phyloP scores from a whole-genome alignment of 2,113 vertebrate species.

The Solenodon paradoxus region DNA sequence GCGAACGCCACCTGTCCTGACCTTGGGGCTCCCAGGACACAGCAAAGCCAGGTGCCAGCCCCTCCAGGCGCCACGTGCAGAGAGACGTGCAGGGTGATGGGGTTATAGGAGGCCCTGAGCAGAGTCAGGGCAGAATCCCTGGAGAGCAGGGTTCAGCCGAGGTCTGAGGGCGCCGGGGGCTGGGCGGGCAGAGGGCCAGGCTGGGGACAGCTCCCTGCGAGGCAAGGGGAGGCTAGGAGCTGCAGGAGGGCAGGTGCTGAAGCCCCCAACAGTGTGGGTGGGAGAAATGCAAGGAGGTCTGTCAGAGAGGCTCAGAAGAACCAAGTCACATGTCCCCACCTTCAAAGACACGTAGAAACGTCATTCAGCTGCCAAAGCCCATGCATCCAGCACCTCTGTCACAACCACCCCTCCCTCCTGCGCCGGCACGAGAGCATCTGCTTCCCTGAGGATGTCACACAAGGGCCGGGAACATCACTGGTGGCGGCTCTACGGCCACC shows the following conservation, averaged over 20 bases:
- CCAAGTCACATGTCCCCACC: not conserved
- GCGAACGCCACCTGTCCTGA: not conserved
- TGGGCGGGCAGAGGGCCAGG: not conserved
- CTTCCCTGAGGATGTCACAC: no score
- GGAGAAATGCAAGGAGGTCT: not conserved
- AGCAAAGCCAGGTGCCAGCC: not conserved
- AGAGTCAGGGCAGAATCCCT: not conserved
- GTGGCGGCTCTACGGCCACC: no score
- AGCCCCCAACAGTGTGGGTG: no score
- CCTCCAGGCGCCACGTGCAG: no score
- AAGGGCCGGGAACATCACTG: no score
- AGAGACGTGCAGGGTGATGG: not conserved
- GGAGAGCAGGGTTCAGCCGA: not conserved
- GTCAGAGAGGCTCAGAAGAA: not conserved
- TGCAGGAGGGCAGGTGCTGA: not conserved
- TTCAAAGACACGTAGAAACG: not conserved
- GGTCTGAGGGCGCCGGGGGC: not conserved
- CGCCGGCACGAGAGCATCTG: no score
- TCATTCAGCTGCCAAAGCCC: not conserved
- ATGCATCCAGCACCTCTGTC: fast-evolving
- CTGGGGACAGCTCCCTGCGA: not conserved
- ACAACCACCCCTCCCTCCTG: not conserved
- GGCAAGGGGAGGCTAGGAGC: not conserved
- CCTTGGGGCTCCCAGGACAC: not conserved
- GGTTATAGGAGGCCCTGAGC: not conserved